These are phyloP conservation scores for Phoebastria nigripes DNA, from an alignment of 2,797 vertebrate species.

Conservation along the genomic window DNA sequence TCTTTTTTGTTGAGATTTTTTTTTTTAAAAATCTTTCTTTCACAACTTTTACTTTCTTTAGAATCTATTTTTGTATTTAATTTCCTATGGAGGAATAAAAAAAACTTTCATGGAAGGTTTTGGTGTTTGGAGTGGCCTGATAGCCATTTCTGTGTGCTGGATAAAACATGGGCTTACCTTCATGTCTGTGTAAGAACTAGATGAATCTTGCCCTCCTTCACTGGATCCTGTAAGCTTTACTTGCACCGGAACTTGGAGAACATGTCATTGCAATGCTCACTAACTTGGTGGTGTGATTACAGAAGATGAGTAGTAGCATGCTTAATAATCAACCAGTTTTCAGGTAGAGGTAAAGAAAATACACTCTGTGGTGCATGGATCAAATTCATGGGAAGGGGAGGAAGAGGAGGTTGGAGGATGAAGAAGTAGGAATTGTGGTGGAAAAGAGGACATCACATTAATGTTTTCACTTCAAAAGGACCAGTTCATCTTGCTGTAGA, in stretches of 20 bases:
- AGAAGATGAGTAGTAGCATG: neutral
- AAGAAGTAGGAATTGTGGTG: neutral
- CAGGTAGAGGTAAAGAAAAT: neutral
- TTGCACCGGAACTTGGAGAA: neutral
- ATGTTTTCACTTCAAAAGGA: constrained; percentile 2
- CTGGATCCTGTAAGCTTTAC: neutral
- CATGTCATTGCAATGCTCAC: neutral
- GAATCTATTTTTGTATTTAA: constrained; percentile 50
- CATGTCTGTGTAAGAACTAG: neutral
- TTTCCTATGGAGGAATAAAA: constrained; percentile 34
- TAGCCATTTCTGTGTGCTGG: neutral
- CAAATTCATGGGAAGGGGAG: neutral
- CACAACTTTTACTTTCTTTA: constrained; percentile 54
- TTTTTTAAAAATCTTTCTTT: constrained; percentile 24
- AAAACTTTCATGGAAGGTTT: constrained; percentile 54
- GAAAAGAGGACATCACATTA: neutral
- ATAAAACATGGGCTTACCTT: constrained; percentile 20
- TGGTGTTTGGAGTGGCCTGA: constrained; percentile 16
- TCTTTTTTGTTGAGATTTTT: constrained; percentile 16
- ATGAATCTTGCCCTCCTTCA: constrained; percentile 4
- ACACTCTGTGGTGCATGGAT: neutral
- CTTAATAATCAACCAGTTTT: neutral
- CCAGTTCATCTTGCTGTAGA: neutral
- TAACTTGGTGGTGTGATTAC: neutral
- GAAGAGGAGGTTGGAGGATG: neutral